These are phyloP conservation scores for Aurelia coerulea DNA, from an alignment of 30 jellyfish, hydroid and myxozoan species.

Conservation along the genomic window DNA sequence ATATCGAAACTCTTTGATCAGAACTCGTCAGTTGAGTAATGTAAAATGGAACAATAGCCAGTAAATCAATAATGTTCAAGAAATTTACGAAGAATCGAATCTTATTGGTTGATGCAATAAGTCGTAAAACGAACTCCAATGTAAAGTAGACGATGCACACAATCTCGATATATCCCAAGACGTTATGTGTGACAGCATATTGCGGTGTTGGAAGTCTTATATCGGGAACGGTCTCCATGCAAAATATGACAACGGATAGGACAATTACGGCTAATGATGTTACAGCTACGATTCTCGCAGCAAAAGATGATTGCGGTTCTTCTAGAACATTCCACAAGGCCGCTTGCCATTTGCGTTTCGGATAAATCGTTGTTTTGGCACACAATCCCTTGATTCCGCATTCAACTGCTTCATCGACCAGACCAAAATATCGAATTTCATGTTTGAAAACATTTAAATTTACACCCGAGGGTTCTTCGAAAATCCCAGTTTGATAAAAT, in stretches of 20 bases:
- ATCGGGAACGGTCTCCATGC: constrained; percentile 92
- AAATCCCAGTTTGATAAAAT: constrained; percentile 93
- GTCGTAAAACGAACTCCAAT: constrained; percentile 77
- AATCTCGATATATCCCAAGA: constrained; percentile 64
- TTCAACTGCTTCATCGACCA: constrained; percentile 84
- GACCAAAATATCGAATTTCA: constrained; percentile 90
- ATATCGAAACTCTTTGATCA: constrained; percentile 78
- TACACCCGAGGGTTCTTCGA: constrained; percentile 89
- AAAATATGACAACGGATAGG: constrained; percentile 77
- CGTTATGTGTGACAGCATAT: constrained; percentile 12
- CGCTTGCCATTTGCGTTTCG: constrained; percentile 78
- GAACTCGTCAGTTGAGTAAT: constrained; percentile 61
- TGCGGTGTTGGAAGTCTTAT: constrained; percentile 25
- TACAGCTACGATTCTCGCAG: constrained; percentile 81
- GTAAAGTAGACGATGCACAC: constrained; percentile 89
- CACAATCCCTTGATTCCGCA: constrained; percentile 87
- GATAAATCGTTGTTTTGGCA: constrained; percentile 30
- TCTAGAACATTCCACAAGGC: constrained; percentile 87
- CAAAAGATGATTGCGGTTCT: constrained; percentile 89
- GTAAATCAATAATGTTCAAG: constrained; percentile 81
- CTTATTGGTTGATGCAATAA: constrained; percentile 85
- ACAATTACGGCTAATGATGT: constrained; percentile 72
- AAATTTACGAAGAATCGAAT: constrained; percentile 70
- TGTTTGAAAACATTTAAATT: constrained; percentile 76
- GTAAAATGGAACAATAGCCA: constrained; percentile 94